phyloP scores from a whole-genome alignment of 2,797 vertebrate species.

The Ctenopoma multispine region DNA sequence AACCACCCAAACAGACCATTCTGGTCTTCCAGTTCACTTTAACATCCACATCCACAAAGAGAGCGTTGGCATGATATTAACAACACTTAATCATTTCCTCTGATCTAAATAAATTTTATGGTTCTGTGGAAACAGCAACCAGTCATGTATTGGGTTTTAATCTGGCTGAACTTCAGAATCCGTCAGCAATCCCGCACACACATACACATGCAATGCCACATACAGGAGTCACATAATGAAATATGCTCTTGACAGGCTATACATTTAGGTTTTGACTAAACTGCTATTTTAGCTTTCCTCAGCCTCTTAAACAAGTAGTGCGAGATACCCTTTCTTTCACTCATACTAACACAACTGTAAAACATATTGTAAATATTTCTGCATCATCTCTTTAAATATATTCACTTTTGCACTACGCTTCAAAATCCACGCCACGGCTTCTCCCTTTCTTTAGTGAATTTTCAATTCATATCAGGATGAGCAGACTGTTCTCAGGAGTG shows the following conservation, averaged over 20 bases:
- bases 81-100: slow-evolving; percentile 78
- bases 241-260: slow-evolving; percentile 27
- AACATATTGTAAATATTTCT: slow-evolving; percentile 56
- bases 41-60: slow-evolving; percentile 67
- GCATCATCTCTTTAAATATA: slow-evolving; percentile 30
- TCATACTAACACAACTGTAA: slow-evolving; percentile 28
- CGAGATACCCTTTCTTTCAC: slow-evolving; percentile 27
- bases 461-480: slow-evolving; percentile 74
- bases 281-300: slow-evolving; percentile 29
- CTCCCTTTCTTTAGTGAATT: slow-evolving; percentile 64
- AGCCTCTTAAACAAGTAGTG: slow-evolving; percentile 31
- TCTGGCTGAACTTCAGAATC: slow-evolving; percentile 65
- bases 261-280: slow-evolving; percentile 5
- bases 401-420: slow-evolving; percentile 46
- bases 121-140: slow-evolving; percentile 75
- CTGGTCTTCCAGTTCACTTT: slow-evolving; percentile 70
- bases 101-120: slow-evolving; percentile 74
- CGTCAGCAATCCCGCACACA: slow-evolving; percentile 30
- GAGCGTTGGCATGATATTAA: slow-evolving; percentile 70
- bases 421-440: slow-evolving; percentile 62
- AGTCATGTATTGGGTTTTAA: slow-evolving; percentile 64
- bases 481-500: slow-evolving; percentile 71
- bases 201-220: slow-evolving; percentile 25
- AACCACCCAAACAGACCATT: slow-evolving; percentile 73
- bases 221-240: slow-evolving; percentile 45